Evolutionary conservation across 1,140 invertebrate species (phyloP).

Genomic region (Drusus annulatus): DNA sequence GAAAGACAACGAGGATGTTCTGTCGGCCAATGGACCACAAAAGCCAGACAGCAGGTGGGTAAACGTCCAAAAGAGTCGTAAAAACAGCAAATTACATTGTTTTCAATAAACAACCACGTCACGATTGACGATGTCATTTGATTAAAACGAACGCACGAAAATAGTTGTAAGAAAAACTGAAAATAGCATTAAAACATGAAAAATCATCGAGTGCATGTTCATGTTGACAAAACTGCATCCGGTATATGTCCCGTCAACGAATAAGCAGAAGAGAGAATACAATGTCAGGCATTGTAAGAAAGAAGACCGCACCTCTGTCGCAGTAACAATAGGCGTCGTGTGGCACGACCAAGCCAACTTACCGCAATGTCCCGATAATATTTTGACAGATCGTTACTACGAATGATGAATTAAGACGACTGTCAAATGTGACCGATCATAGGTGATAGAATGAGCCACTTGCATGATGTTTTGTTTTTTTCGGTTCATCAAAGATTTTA

Average conservation of each 20-base stretch:
- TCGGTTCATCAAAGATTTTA: too few relatives aligned
- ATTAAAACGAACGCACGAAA: conserved; percentile 26
- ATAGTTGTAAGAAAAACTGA: neutral
- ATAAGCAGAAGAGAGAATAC: neutral
- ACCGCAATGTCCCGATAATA: conserved; percentile 51
- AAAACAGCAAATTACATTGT: too few relatives aligned
- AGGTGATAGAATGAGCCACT: too few relatives aligned
- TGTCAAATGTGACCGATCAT: conserved; percentile 20
- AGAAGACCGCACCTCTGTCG: neutral
- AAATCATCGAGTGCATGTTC: conserved; percentile 1
- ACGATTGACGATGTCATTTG: neutral
- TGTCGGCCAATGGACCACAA: too few relatives aligned
- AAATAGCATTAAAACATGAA: neutral
- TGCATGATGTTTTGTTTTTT: too few relatives aligned
- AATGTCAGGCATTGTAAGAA: neutral
- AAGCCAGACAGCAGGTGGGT: too few relatives aligned
- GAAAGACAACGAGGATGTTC: too few relatives aligned
- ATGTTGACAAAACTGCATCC: neutral
- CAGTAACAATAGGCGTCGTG: conserved; percentile 49
- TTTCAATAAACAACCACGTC: too few relatives aligned
- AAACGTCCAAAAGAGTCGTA: too few relatives aligned
- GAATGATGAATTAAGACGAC: conserved; percentile 30
- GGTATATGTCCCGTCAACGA: neutral
- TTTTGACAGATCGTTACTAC: conserved; percentile 43
- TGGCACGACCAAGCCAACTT: conserved; percentile 48